These are phyloP conservation scores for Oreotrochilus melanogaster DNA, from an alignment of 2,113 vertebrate species.

Conservation along the genomic window DNA sequence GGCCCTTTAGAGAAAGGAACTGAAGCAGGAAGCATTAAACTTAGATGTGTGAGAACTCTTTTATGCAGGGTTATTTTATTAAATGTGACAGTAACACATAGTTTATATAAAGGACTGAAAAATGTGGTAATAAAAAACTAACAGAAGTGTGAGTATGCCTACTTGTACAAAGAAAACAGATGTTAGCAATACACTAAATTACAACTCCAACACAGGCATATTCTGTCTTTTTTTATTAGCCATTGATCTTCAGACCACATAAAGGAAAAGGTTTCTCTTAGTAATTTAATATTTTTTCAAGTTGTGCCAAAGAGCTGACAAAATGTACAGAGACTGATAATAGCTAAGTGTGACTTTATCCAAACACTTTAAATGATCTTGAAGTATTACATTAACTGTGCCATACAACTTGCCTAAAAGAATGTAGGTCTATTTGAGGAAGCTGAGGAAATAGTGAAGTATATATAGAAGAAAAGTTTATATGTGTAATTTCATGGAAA, in stretches of 20 bases:
- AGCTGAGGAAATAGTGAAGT: not conserved
- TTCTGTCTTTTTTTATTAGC: not conserved
- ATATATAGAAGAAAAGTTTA: not conserved
- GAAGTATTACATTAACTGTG: not conserved
- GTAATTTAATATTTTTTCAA: constrained; percentile 22
- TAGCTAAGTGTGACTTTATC: not conserved
- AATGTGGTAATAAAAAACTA: constrained; percentile 12
- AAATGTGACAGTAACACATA: constrained; percentile 12
- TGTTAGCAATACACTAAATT: constrained; percentile 9
- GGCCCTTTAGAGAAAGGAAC: not conserved
- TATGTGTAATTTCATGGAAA: not conserved
- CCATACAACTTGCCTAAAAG: not conserved
- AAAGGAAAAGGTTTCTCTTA: not conserved
- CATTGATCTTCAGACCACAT: not conserved
- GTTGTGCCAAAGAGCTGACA: not conserved
- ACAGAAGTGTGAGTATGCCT: not conserved
- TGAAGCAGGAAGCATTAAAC: not conserved
- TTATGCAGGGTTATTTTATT: not conserved
- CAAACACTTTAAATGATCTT: not conserved
- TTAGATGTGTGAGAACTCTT: not conserved
- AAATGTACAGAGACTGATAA: not conserved
- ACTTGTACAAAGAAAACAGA: not conserved
- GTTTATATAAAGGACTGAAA: not conserved
- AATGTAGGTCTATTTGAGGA: not conserved
- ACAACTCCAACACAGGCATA: not conserved